Evolutionary conservation across 2,888 invertebrate genomes (phyloP).

Genomic region (Thelaira solivaga): DNA sequence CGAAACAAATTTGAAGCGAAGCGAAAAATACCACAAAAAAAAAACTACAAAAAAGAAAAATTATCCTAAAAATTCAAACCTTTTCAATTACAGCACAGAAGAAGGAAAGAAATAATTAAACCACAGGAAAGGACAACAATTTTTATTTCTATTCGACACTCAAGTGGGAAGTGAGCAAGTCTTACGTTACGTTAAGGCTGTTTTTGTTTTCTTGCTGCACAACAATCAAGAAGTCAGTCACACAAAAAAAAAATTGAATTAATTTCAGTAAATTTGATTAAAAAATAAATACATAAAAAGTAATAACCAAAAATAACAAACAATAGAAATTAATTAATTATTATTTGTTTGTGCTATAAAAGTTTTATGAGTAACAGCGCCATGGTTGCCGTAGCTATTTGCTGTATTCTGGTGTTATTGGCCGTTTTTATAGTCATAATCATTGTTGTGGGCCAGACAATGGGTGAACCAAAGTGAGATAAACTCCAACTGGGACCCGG

Average conservation of each 20-base stretch:
- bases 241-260: too few relatives aligned
- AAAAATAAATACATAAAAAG: neutral
- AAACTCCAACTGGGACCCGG: constrained; percentile 78
- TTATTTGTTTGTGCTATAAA: constrained; percentile 42
- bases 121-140: neutral
- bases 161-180: neutral
- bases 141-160: neutral
- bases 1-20: constrained; percentile 1
- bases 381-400: constrained; percentile 90
- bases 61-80: neutral
- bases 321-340: constrained; percentile 50
- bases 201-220: neutral
- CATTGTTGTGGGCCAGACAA: constrained; percentile 88
- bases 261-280: too few relatives aligned
- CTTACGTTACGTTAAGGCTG: neutral
- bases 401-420: constrained; percentile 88
- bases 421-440: constrained; percentile 90
- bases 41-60: neutral
- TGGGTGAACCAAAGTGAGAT: constrained; percentile 81
- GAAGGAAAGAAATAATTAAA: constrained; percentile 7
- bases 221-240: neutral
- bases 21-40: neutral
- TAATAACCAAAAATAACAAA: neutral
- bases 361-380: constrained; percentile 77
- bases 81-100: neutral